A percentile compares a stretch with the other conserved stretches of the same genome.
phyloP scores from a whole-genome alignment of 1,140 invertebrate genomes.

The Zaprionus kolodkinae region DNA sequence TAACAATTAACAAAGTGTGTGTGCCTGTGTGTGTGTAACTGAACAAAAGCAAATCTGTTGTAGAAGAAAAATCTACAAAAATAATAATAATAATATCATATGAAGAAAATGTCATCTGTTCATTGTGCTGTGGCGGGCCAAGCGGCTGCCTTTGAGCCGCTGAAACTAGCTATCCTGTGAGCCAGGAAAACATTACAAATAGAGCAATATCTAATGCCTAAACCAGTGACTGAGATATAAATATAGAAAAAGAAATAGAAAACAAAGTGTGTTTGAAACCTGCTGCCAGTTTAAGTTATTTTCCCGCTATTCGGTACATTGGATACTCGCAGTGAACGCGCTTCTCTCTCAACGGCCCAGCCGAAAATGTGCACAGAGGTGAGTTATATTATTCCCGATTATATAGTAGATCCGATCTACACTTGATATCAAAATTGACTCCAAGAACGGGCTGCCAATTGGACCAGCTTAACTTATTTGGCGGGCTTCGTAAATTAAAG shows the following conservation, averaged over 20 bases:
- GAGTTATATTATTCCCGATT: conserved; percentile 33
- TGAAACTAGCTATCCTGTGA: conserved; percentile 59
- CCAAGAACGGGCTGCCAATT: conserved; percentile 32
- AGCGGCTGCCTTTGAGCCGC: conserved; percentile 45
- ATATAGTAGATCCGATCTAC: conserved; percentile 10
- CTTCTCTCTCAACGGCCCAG: conserved; percentile 61
- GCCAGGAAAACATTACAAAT: conserved; percentile 31
- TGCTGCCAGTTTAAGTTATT: conserved; percentile 11
- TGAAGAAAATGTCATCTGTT: conserved; percentile 57
- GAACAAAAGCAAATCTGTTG: neutral
- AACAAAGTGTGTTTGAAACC: neutral
- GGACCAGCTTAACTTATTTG: conserved; percentile 28
- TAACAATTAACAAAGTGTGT: conserved; percentile 31
- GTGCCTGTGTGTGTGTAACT: conserved; percentile 1
- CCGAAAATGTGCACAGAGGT: conserved; percentile 81
- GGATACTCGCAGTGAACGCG: conserved; percentile 65
- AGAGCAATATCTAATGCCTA: neutral
- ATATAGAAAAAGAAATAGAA: no score
- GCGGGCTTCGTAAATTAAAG: conserved; percentile 23
- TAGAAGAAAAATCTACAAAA: conserved; percentile 10
- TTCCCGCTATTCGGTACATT: conserved; percentile 40
- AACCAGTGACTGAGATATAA: conserved; percentile 5
- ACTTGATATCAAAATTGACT: neutral
- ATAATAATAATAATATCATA: conserved; percentile 15
- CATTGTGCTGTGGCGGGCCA: conserved; percentile 66